Evolutionary conservation across 2,113 vertebrate genomes (phyloP), one percentile per base, ranked within the genome.

Genomic region (Solea solea): DNA sequence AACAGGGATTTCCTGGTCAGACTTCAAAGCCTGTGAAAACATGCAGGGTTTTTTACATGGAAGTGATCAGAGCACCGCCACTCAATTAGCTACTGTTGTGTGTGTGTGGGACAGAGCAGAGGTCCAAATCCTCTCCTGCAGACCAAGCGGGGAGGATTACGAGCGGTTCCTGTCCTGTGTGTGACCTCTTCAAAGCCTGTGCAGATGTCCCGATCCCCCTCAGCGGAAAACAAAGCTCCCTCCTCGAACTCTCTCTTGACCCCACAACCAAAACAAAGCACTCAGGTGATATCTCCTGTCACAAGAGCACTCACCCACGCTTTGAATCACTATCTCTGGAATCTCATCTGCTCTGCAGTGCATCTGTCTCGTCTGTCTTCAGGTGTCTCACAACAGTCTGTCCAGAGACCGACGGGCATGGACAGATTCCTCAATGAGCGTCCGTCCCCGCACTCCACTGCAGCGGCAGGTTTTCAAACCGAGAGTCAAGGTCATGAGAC

Each of bases 131-230:
- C 86, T 88, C 73, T 87, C 80, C 73, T 27, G 41, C 74, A 56
- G 78, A 64, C 83, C 88, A 86, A 88, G 86, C 87, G 89, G 85
- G 83, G 74, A 61, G 89, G 92, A 93, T 93, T 93, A 93, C 88
- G 77, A 88, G 78, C 81, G 81, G 86, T 90, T 90, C 87, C 91
- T 92, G 91, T 93, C 91, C 89, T 76, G 73, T 90, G 88, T 83
- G 76, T 94, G 93, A 93, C 90, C 92, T 88, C 92, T 86, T 88
- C 84, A 91, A 91, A 93, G 87, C 90, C 80, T 72, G 80, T 80
- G 64, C 91, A 93, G 91, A 93, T 92, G 92, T 91, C 90, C 84
- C 72, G 80, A 86, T 69, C 69, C 71, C 54, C 76, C 82, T 9
- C 8, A 7, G 13, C 25, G 28, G 11, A 54, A 54, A 34, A 34